Evolutionary conservation across 2,113 vertebrate species (phyloP), one percentile per base, ranked within the genome.

Genomic region (Delphinus delphis): DNA sequence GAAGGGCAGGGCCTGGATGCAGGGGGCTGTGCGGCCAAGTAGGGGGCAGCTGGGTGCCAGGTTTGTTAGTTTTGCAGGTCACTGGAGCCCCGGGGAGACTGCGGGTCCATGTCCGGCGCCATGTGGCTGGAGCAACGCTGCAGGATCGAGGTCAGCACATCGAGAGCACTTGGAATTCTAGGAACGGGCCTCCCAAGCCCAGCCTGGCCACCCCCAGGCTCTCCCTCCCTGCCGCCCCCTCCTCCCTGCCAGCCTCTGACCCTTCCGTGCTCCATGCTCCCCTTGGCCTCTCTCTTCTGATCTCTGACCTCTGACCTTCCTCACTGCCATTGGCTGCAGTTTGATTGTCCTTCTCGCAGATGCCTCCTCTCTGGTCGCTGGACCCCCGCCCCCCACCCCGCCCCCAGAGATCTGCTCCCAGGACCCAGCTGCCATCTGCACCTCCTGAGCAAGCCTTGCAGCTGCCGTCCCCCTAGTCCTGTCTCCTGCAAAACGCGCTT

Each of bases 1-100:
- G 60, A 53, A 44, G 38, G 0, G 6, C 3, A 17, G 28, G 13
- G 41, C 0, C 7, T 21, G 36, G 55, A 1, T 1, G 0, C 8
- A 36, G 62, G 8, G 28, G 13, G 38, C 7, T 10, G 8, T 2
- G 12, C 7, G 31, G 65, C 38, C 68, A 5, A 4, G n/a, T 3
- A 23, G 68, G 38, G 28, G n/a, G 60, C 26, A 55, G 70, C 47
- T 13, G 41, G 73, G 62, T n/a, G 17, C 26, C 1, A 1, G 17
- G n/a, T 11, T 17, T 88, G 77, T 67, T 31, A n/a, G 71, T 14
- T 76, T 80, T 44, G 36, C 23, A 70, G 33, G 53, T 87, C 31
- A 0, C 58, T 12, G 76, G 81, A 55, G 53, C 65, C 70, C 6
- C 3, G 2, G 65, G 31, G 41, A 50, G 38, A 74, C 28, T 23